Evolutionary conservation across 2,113 vertebrate species (phyloP), one percentile per base, ranked within the genome.

Genomic region (Nanorana parkeri): DNA sequence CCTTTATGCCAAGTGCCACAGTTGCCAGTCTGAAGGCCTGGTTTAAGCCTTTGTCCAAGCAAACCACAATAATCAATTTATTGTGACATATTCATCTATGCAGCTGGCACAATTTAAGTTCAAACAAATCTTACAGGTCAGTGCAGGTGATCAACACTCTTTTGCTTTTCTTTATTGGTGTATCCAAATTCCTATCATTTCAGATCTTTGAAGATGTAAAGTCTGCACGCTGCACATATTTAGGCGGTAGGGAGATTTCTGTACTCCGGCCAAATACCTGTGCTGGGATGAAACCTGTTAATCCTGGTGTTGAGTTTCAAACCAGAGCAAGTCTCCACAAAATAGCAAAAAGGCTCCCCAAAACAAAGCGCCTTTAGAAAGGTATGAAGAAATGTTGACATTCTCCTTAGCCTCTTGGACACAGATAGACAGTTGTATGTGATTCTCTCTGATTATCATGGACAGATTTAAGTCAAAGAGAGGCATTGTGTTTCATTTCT

Each of bases 401-500:
- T 66, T 89, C 88, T 87, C 92, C 93, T 93, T 92, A 94, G 92
- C 87, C 86, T 86, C 85, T 89, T 87, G 90, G 82, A 92, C 92
- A 94, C 69, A 55, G 82, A 83, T 90, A 92, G 92, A 90, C 94
- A 92, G 88, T 92, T 92, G 90, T 87, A 85, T 73, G 88, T 84
- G 86, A 89, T 91, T 90, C 85, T 88, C 89, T 88, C 80, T 87
- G 88, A 92, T 94, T 91, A 88, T 88, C 84, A 55, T 54, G 89
- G 92, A 93, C 92, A 93, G 92, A 89, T 91, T 91, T 91, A 94
- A 93, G 91, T 91, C 90, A 86, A 89, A 93, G 93, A 93, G 91
- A 90, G 91, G 93, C 90, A 88, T 95, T 93, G 92, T 90, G 92
- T 95, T 95, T 94, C 94, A 93, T 91, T 91, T 91, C 89, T 85